Percentiles rank a stretch among this genome's conserved stretches.
Conservation (phyloP, 2,113 vertebrate genomes). For the Chroicocephalus ridibundus region DNA sequence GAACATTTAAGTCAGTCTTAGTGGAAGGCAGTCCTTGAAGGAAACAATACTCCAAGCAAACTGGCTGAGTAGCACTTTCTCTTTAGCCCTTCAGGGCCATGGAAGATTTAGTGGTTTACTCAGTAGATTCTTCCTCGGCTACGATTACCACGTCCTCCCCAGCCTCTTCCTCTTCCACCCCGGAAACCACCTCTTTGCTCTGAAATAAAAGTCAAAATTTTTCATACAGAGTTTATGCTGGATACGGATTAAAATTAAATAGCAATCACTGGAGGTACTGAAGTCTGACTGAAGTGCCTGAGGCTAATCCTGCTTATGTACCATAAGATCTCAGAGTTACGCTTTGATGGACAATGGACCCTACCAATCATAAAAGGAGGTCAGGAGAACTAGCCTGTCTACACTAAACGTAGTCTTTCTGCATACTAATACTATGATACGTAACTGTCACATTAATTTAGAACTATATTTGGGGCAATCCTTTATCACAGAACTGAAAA, state of each 20-base stretch:
- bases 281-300: not conserved
- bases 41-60: slow-evolving; percentile 71
- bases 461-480: not conserved
- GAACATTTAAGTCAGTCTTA: slow-evolving; percentile 79
- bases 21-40: slow-evolving; percentile 78
- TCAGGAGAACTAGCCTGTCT: not conserved
- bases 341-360: not conserved
- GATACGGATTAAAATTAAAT: not conserved
- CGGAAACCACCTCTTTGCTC: slow-evolving; percentile 96
- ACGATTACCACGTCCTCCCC: slow-evolving; percentile 89
- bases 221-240: not conserved
- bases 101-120: slow-evolving; percentile 50
- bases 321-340: not conserved
- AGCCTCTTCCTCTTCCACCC: slow-evolving; percentile 89
- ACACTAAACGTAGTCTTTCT: not conserved
- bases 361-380: not conserved
- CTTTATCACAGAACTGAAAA: not conserved
- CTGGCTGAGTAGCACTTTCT: slow-evolving; percentile 66
- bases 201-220: slow-evolving; percentile 68
- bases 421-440: not conserved
- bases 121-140: slow-evolving; percentile 94
- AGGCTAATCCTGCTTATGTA: not conserved
- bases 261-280: not conserved
- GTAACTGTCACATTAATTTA: not conserved
- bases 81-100: slow-evolving; percentile 30